Evolutionary conservation across 2,888 invertebrate species (phyloP).

Genomic region (Sphinx pinastri): DNA sequence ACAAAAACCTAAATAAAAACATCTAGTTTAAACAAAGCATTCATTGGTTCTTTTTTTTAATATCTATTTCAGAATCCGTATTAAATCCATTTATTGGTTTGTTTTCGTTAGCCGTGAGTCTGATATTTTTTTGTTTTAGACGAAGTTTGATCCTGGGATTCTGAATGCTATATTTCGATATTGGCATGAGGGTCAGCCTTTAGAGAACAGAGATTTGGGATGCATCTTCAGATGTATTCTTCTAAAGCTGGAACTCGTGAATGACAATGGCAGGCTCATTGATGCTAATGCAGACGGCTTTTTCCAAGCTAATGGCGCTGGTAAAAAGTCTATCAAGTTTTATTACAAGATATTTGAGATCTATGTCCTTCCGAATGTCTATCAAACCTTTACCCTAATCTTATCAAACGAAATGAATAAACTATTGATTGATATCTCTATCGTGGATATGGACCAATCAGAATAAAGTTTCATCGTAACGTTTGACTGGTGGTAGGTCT

Average conservation of each 20-base stretch:
- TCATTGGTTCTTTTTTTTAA: background rate
- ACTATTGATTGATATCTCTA: too few relatives aligned
- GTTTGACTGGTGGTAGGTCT: too few relatives aligned
- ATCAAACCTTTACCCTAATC: too few relatives aligned
- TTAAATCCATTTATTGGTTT: background rate
- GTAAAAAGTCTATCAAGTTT: background rate
- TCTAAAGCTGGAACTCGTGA: background rate
- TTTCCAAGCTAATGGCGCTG: slow-evolving; percentile 7
- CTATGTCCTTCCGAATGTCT: too few relatives aligned
- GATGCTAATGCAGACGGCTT: background rate
- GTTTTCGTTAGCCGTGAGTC: background rate
- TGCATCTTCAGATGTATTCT: slow-evolving; percentile 12
- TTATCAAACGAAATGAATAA: too few relatives aligned
- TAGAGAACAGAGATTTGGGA: background rate
- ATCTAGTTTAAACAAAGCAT: too few relatives aligned
- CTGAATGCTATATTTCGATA: background rate
- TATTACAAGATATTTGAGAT: too few relatives aligned
- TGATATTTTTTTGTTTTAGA: background rate
- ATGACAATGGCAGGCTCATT: background rate
- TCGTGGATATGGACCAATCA: too few relatives aligned
- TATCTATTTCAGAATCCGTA: background rate
- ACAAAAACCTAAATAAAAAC: too few relatives aligned
- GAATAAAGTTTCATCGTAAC: too few relatives aligned
- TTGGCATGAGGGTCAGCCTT: background rate
- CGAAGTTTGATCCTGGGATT: background rate